A percentile compares a stretch with the other conserved stretches of the same genome.
Evolutionary conservation across 2,797 vertebrate species (phyloP).

Genomic region (Gambelia wislizenii): DNA sequence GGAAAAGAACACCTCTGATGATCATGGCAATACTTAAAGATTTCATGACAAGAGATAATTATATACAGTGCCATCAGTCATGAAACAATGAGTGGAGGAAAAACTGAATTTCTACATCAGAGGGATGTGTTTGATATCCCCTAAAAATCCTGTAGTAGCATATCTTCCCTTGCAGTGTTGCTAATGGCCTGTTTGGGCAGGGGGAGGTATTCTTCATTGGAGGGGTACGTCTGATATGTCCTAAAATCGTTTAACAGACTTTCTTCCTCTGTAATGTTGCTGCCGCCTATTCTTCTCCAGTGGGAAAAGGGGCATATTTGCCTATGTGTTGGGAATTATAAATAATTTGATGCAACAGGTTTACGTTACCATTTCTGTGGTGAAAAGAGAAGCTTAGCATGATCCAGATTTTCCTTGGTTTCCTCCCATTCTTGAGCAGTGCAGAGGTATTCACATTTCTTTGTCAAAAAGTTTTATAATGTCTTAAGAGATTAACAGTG

Average conservation of each 20-base stretch:
- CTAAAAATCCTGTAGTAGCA: conserved; percentile 46
- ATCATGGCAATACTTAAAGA: conserved; percentile 3
- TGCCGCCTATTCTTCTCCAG: conserved; percentile 60
- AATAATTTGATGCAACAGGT: conserved; percentile 85
- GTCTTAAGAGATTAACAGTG: conserved; percentile 96
- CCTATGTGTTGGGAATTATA: conserved; percentile 78
- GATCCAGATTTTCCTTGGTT: conserved; percentile 85
- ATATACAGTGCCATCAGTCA: background rate
- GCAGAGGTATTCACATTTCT: conserved; percentile 87
- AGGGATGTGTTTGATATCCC: conserved; percentile 44
- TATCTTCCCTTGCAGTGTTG: conserved; percentile 65
- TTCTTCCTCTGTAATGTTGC: conserved; percentile 66
- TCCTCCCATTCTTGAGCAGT: conserved; percentile 84
- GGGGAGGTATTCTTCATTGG: background rate
- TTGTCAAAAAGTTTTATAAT: conserved; percentile 89
- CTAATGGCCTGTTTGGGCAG: conserved; percentile 51
- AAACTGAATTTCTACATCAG: background rate
- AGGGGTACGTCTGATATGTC: conserved; percentile 44
- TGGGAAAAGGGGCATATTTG: conserved; percentile 37
- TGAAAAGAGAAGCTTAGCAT: conserved; percentile 86
- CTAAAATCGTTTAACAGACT: conserved; percentile 44
- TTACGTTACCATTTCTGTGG: conserved; percentile 84
- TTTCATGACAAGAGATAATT: conserved; percentile 39
- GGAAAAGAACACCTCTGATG: background rate
- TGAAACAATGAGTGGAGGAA: conserved; percentile 24